Conservation (phyloP, 2,797 vertebrate genomes). For the Aulostomus chinensis region DNA sequence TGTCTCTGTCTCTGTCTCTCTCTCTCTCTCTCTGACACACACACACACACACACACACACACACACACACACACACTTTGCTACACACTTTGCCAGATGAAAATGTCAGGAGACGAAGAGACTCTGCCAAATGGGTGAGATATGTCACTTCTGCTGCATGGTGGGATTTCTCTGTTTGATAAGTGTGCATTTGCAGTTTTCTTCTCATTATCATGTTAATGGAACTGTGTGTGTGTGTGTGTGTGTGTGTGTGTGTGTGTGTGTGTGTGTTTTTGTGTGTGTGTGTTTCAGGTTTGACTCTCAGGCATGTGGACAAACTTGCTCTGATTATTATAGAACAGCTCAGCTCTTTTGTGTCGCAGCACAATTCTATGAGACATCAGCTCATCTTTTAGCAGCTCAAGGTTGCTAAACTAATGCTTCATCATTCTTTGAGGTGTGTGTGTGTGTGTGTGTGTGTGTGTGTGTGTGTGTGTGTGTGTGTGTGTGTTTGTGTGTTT, state of each 20-base stretch:
- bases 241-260: slow-evolving; percentile 25
- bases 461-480: slow-evolving; percentile 14
- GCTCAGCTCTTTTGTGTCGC: slow-evolving; percentile 32
- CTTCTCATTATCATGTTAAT: background rate
- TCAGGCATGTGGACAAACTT: slow-evolving; percentile 64
- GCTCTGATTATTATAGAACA: slow-evolving; percentile 23
- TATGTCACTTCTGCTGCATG: slow-evolving; percentile 24
- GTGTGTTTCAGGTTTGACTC: slow-evolving; percentile 7
- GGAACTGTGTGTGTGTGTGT: slow-evolving; percentile 24
- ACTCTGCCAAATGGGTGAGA: slow-evolving; percentile 81
- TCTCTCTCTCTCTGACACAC: slow-evolving; percentile 8
- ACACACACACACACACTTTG: slow-evolving; percentile 31
- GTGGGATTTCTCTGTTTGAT: slow-evolving; percentile 13
- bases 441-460: slow-evolving; percentile 14
- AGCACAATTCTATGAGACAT: slow-evolving; percentile 6
- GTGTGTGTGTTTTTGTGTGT: background rate
- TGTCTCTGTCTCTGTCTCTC: slow-evolving; percentile 10
- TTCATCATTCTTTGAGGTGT: slow-evolving; percentile 42
- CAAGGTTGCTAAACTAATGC: slow-evolving; percentile 42
- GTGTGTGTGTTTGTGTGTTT: background rate
- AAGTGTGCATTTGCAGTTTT: background rate
- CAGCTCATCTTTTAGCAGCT: slow-evolving; percentile 1
- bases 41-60: slow-evolving; percentile 6
- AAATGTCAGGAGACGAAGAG: slow-evolving; percentile 81
- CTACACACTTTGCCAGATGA: slow-evolving; percentile 69